Evolutionary conservation across 2,797 vertebrate species (phyloP).

Genomic region (Melanotaenia boesemani): DNA sequence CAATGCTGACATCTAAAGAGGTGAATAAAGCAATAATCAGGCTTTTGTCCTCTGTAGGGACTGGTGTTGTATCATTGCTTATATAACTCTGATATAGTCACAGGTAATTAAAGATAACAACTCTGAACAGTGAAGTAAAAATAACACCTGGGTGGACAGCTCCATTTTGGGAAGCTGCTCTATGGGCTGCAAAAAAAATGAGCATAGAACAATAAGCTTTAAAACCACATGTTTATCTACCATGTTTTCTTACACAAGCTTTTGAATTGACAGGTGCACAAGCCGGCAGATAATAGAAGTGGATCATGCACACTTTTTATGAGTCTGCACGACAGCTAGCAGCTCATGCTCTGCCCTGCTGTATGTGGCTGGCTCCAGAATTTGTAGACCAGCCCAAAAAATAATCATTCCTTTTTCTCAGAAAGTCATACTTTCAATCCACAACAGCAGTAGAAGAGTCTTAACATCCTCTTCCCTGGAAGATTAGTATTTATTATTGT

Average conservation of each 20-base stretch:
- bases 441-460: too few relatives aligned
- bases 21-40: conserved; percentile 64
- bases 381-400: too few relatives aligned
- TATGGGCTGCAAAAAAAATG: not conserved
- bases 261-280: not conserved
- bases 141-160: not conserved
- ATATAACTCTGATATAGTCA: not conserved
- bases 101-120: not conserved
- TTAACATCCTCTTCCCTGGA: not conserved
- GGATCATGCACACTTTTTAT: not conserved
- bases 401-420: too few relatives aligned
- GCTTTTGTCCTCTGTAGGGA: not conserved
- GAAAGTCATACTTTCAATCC: too few relatives aligned
- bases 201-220: not conserved
- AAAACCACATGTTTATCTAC: not conserved
- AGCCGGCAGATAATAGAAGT: not conserved
- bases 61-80: not conserved
- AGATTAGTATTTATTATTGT: not conserved
- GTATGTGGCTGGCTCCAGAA: too few relatives aligned
- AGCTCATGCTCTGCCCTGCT: too few relatives aligned
- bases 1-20: conserved; percentile 91
- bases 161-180: not conserved
- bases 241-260: not conserved
- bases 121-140: not conserved
- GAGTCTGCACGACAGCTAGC: not conserved